These are phyloP conservation scores for Callyntrura guangdongensis DNA, from an alignment of 2,888 invertebrate species.

Conservation along the genomic window DNA sequence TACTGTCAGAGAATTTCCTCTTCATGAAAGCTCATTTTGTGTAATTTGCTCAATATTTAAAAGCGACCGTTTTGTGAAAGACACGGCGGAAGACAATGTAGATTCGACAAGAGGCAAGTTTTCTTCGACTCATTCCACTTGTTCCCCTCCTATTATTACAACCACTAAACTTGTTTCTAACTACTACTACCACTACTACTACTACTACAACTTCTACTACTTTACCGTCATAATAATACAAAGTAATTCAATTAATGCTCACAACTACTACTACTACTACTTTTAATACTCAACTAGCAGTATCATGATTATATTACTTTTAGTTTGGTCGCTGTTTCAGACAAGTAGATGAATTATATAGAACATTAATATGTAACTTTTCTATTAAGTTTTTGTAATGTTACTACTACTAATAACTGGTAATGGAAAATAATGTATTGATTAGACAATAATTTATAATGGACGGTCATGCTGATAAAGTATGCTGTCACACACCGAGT, in stretches of 20 bases:
- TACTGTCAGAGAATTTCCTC: background rate
- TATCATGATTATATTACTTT: conserved; percentile 12
- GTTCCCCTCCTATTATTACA: background rate
- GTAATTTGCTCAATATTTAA: conserved; percentile 66
- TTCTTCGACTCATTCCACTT: background rate
- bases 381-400: conserved; percentile 27
- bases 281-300: conserved; percentile 20
- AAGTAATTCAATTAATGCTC: conserved; percentile 43
- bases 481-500: background rate
- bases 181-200: conserved; percentile 19
- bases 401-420: conserved; percentile 23
- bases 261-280: conserved; percentile 21
- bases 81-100: background rate
- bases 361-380: conserved; percentile 1
- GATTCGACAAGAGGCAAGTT: conserved; percentile 53
- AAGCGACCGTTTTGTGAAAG: too few relatives aligned
- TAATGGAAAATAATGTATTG: conserved; percentile 1
- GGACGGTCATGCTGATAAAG: conserved; percentile 7
- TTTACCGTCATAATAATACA: conserved; percentile 5
- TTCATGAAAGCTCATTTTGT: conserved; percentile 16
- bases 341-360: conserved; percentile 16
- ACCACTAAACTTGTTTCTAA: conserved; percentile 41
- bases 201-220: background rate
- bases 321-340: conserved; percentile 16
- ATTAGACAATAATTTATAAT: conserved; percentile 10